Evolutionary conservation across 2,113 vertebrate species (phyloP).

Genomic region (Todiramphus chloris): DNA sequence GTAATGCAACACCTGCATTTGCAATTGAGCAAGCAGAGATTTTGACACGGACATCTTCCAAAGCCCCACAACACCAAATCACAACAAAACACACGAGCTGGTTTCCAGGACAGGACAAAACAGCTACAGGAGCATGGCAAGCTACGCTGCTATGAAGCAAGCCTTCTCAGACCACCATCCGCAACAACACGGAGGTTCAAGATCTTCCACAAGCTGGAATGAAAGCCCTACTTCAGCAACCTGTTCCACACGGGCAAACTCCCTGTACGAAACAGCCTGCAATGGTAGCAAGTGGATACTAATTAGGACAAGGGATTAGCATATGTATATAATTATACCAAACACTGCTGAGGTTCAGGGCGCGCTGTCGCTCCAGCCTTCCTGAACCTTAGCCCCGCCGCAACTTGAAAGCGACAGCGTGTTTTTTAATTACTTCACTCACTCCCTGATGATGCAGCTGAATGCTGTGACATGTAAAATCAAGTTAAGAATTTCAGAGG

Average conservation of each 20-base stretch:
- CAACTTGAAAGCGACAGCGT: not conserved
- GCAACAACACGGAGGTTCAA: rapidly evolving
- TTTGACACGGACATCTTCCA: not conserved
- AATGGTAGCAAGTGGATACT: not conserved
- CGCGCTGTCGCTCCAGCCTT: not conserved
- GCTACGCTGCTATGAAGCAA: not conserved
- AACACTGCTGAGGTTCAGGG: not conserved
- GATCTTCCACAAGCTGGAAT: not conserved
- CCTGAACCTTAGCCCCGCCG: not conserved
- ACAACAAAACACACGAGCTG: not conserved
- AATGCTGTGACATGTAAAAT: not conserved
- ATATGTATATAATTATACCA: not conserved
- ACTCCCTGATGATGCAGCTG: not conserved
- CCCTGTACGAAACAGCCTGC: not conserved
- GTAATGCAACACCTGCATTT: not conserved
- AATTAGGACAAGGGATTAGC: not conserved
- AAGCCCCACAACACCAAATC: not conserved
- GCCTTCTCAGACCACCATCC: not conserved
- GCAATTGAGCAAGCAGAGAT: not conserved
- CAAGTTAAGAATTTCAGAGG: not conserved
- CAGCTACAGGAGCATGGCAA: rapidly evolving
- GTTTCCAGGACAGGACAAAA: not conserved
- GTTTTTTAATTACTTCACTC: not conserved
- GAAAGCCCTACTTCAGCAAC: not conserved
- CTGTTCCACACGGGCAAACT: not conserved